Evolutionary conservation across 2,113 vertebrate genomes (phyloP), one percentile per base, ranked within the genome.

Genomic region (Anguilla rostrata): DNA sequence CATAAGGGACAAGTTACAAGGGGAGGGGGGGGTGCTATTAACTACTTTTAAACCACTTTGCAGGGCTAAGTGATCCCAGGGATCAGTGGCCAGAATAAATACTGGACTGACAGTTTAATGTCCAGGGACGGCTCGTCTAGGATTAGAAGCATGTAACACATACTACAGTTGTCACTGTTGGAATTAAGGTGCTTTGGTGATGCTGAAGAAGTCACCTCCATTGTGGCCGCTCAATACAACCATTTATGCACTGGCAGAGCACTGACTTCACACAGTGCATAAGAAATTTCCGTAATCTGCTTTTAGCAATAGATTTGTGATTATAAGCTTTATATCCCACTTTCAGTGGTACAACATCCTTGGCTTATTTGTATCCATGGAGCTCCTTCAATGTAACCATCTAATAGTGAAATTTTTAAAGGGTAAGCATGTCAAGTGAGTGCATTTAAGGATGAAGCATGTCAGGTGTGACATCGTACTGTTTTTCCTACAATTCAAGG

Each of bases 101-200:
- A 99, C 95, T 96, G 94, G 89, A 92, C 91, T 97, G 98, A 99
- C 98, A 99, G 96, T 97, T 99, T 98, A 98, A 98, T 98, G 96
- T 97, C 96, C 95, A 94, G 95, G 94, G 95, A 97, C 96, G 95
- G 96, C 95, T 97, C 96, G 96, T 96, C 95, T 93, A 95, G 97
- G 97, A 98, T 98, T 97, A 97, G 96, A 97, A 96, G 96, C 93
- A 78, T 96, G 96, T 97, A 96, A 97, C 96, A 97, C 92, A 94
- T 88, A 92, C 92, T 57, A 78, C 89, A 89, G 91, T 93, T 96
- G 96, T 96, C 95, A 88, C 95, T 94, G 92, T 75, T 86, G 92
- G 95, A 94, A 97, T 96, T 95, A 94, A 97, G 96, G 95, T 92
- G 91, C 92, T 93, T 94, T 85, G 86, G 75, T 29, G 49, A 22